Evolutionary conservation across 23 tunicate genomes (phyloP), one percentile per base, ranked within the genome.

Genomic region (Diplosoma virens): DNA sequence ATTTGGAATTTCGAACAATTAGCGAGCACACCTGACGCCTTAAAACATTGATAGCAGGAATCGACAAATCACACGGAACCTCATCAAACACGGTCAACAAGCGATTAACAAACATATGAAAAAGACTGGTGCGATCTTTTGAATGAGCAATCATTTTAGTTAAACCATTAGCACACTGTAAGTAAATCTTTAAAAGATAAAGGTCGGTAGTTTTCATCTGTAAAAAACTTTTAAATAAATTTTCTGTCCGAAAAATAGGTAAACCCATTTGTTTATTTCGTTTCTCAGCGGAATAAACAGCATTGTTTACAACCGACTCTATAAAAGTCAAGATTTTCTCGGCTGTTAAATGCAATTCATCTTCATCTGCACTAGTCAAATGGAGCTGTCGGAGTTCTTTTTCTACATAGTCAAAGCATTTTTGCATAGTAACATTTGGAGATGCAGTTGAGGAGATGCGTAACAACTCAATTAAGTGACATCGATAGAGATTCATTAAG

Each of bases 341-440:
- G n/a, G n/a, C n/a, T n/a, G n/a, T n/a, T n/a, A n/a, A n/a, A n/a
- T n/a, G n/a, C n/a, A n/a, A n/a, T 4, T 67, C 81, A 34, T 75
- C 81, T 48, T 63, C 59, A 7, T 46, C 73, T 2, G 17, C 35
- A 18, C 34, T 41, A 5, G 29, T 21, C 1, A 14, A 71, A 32
- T 29, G 3, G 1, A 6, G 18, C 20, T 18, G 20, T 5, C 25
- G 25, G 0, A 86, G 47, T 28, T 30, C 30, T 4, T 25, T 6
- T 29, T 71, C 31, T 0, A 47, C 67, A 27, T 25, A 79, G 24
- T 69, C 67, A 25, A 79, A 72, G 32, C 95, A 88, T 6, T 52
- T 50, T 45, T 67, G 64, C 28, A 55, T 34, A 11, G 82, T 72
- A 0, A 25, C 48, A 31, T 59, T 20, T 0, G 97, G 92, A 0